Evolutionary conservation across 2,797 vertebrate species (phyloP), one percentile per base, ranked within the genome.

Genomic region (Myripristis murdjan): DNA sequence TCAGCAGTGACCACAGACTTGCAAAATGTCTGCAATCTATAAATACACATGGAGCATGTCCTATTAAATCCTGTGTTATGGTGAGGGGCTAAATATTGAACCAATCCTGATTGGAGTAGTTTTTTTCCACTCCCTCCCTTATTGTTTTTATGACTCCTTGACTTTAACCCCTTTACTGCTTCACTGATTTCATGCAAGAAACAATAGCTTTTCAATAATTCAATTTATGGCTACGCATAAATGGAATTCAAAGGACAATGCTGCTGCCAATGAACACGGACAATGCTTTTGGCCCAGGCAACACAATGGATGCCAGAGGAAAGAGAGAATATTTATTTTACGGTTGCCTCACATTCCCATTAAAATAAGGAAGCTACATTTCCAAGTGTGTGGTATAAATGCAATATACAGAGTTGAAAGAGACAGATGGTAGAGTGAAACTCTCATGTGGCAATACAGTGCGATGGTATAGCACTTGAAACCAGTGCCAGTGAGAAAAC

Each of bases 181-280:
- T 86, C 89, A 68, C 89, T 89, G 91, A 87, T 81, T 93, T 91
- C 89, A 88, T 75, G 77, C 88, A 81, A 84, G 87, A 93, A 89
- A 90, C 89, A 93, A 92, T 93, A 83, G 86, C 91, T 93, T 94
- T 90, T 89, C 91, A 92, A 93, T 94, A 92, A 94, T 93, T 94
- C 89, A 92, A 93, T 93, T 93, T 94, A 90, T 88, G 75, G 87
- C 84, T 77, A 5, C 37, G 84, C 81, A 88, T 93, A 91, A 93
- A 94, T 90, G 79, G 80, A 90, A 91, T 91, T 88, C 91, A 91
- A 93, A 91, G 83, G 87, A 89, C 86, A 87, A 85, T 72, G 86
- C 73, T 72, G 89, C 73, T 84, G 86, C 87, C 87, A 86, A 90
- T 85, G 86, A 92, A 87, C 89, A 84, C 68, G 48, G 80, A 43